These are phyloP conservation scores for Coilia nasus DNA, from an alignment of 2,797 vertebrate genomes.

Conservation along the genomic window DNA sequence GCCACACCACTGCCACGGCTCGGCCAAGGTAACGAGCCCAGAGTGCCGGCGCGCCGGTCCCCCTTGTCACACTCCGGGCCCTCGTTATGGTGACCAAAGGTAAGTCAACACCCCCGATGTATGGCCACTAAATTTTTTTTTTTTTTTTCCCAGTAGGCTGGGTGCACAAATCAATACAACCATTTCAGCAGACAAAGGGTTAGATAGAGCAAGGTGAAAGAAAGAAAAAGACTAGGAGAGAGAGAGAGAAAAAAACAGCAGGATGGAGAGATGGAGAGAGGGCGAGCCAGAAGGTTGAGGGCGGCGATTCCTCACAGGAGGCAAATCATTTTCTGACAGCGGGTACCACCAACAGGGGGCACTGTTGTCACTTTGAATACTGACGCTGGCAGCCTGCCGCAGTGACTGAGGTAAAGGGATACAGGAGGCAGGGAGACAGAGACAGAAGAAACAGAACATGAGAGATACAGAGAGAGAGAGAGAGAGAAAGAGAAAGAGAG, in stretches of 20 bases:
- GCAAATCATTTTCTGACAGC: constrained; percentile 54
- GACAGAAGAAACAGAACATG: constrained; percentile 59
- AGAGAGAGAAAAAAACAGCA: neutral
- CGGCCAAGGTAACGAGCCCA: constrained; percentile 72
- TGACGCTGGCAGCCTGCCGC: constrained; percentile 59
- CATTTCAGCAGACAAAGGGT: constrained; percentile 56
- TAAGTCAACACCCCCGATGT: constrained; percentile 69
- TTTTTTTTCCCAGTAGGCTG: constrained; percentile 58
- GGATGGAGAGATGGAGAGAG: neutral
- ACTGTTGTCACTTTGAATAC: constrained; percentile 75
- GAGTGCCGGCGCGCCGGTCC: constrained; percentile 49
- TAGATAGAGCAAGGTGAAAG: constrained; percentile 19
- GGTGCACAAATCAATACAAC: constrained; percentile 73
- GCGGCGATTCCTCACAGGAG: constrained; percentile 62
- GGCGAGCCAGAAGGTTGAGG: constrained; percentile 53
- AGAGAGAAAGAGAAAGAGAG: constrained; percentile 49
- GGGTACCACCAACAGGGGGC: constrained; percentile 75
- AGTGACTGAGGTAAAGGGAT: constrained; percentile 56
- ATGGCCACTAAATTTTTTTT: constrained; percentile 48
- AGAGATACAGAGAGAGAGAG: neutral
- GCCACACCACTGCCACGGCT: constrained; percentile 68
- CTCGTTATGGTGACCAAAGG: constrained; percentile 68
- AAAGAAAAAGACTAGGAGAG: neutral
- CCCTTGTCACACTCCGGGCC: neutral
- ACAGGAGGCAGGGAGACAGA: constrained; percentile 68